Percentiles rank a stretch among this genome's conserved stretches.
phyloP scores from a whole-genome alignment of 2,113 vertebrate genomes.

The Ceyx melanurus region DNA sequence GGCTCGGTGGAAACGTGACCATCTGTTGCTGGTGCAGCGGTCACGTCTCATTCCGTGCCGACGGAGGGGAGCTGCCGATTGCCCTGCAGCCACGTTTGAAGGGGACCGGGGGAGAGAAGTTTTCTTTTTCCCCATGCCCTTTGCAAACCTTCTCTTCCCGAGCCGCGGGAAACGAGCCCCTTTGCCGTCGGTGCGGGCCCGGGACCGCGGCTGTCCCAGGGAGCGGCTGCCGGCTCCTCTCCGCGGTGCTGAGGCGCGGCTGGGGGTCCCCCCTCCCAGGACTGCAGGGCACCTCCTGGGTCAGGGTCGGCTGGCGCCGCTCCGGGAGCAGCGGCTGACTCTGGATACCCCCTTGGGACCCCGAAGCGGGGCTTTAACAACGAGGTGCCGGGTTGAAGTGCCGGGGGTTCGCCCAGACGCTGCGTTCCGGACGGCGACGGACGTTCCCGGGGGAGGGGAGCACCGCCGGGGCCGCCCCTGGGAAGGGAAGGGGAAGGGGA shows the following conservation, averaged over 20 bases:
- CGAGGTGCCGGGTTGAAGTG: neutral
- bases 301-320: neutral
- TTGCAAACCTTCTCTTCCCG: neutral
- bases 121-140: neutral
- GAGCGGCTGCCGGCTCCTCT: neutral
- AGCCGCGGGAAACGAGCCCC: neutral
- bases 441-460: neutral
- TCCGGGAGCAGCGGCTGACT: neutral
- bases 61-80: neutral
- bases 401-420: neutral
- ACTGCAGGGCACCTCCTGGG: rapidly evolving
- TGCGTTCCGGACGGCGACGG: rapidly evolving
- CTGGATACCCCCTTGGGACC: neutral
- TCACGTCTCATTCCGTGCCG: neutral
- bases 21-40: slow-evolving; percentile 18
- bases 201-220: neutral
- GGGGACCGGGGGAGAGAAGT: neutral
- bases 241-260: neutral
- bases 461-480: neutral
- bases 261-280: neutral
- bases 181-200: neutral
- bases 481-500: neutral
- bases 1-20: neutral
- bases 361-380: neutral
- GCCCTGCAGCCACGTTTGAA: neutral